These are phyloP conservation scores for Eulemur coronatus DNA, from an alignment of 2,797 vertebrate genomes.

Conservation along the genomic window DNA sequence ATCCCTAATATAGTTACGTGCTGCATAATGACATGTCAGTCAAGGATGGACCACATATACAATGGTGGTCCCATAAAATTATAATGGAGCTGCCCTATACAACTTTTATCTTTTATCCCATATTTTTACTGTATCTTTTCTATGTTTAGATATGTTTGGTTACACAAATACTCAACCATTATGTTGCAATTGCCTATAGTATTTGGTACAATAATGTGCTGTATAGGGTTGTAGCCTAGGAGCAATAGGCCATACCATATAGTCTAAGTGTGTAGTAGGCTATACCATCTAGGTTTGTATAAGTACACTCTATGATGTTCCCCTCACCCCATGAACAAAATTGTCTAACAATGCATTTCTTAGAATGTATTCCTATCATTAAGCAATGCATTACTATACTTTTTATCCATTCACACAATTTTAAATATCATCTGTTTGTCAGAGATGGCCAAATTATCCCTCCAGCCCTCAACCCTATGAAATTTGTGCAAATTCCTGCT, in stretches of 20 bases:
- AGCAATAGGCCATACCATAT: background rate
- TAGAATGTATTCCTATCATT: background rate
- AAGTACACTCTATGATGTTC: background rate
- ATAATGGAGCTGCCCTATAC: background rate
- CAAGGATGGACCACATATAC: background rate
- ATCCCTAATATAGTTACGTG: background rate
- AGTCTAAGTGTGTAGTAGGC: background rate
- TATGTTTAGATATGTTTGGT: background rate
- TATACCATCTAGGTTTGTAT: background rate
- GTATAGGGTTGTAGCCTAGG: background rate
- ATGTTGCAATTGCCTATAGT: background rate
- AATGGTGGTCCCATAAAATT: background rate
- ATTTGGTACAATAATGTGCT: too few relatives aligned
- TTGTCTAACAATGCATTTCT: background rate
- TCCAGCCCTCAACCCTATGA: background rate
- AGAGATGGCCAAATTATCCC: background rate
- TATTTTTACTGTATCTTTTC: background rate
- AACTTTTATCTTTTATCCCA: background rate
- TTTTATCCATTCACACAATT: background rate
- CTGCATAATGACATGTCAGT: background rate
- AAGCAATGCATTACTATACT: background rate
- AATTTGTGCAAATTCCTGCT: background rate
- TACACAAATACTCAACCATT: background rate
- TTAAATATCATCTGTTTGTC: background rate
- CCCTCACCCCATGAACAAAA: background rate